Evolutionary conservation across 2,113 vertebrate species (phyloP).

Genomic region (Anguilla japonica): DNA sequence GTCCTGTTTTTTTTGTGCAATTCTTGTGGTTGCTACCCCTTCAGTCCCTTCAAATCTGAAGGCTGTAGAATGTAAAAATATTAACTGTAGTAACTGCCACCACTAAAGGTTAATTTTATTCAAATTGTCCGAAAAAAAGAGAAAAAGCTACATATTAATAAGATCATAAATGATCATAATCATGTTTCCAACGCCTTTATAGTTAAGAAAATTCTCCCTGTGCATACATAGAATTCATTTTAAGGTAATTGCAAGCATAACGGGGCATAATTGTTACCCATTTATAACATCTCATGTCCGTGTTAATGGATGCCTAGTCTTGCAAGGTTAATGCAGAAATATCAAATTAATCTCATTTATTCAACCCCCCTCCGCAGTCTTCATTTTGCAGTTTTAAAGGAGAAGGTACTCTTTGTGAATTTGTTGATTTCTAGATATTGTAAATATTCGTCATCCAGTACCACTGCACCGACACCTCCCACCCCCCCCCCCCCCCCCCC

Average conservation of each 20-base stretch:
- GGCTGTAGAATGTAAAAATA: not conserved
- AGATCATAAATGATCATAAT: no score
- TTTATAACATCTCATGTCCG: not conserved
- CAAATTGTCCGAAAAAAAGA: not conserved
- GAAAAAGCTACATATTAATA: not conserved
- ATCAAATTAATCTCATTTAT: not conserved
- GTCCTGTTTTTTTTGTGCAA: not conserved
- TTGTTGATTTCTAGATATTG: no score
- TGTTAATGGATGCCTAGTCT: not conserved
- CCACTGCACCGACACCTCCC: no score
- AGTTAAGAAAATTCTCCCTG: no score
- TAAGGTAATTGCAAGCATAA: not conserved
- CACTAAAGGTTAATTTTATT: not conserved
- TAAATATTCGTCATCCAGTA: no score
- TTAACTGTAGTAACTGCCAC: not conserved
- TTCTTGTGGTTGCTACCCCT: not conserved
- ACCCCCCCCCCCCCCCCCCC: no score
- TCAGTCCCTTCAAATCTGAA: not conserved
- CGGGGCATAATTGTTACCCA: not conserved
- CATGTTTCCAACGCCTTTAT: not conserved
- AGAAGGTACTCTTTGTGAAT: not conserved
- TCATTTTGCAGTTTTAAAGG: not conserved
- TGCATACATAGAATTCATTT: not conserved
- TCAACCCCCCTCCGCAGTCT: not conserved
- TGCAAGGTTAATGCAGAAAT: not conserved